phyloP scores from a whole-genome alignment of 2,797 vertebrate species.

The Saxicola maurus region DNA sequence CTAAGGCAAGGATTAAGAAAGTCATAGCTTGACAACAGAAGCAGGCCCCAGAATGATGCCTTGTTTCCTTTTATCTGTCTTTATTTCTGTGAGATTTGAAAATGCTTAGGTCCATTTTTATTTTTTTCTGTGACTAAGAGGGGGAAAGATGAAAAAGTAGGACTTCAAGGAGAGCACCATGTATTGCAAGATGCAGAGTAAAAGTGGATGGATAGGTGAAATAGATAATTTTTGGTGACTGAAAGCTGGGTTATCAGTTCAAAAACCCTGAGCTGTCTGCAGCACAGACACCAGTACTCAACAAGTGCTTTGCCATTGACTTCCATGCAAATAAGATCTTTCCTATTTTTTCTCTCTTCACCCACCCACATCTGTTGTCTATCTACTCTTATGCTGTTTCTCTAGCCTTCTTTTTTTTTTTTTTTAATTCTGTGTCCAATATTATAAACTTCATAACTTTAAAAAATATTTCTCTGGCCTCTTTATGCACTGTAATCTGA shows the following conservation, averaged over 20 bases:
- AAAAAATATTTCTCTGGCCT: slow-evolving; percentile 31
- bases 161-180: background rate
- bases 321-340: background rate
- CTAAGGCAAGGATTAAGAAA: background rate
- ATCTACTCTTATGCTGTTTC: slow-evolving; percentile 41
- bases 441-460: slow-evolving; percentile 43
- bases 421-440: slow-evolving; percentile 51
- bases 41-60: background rate
- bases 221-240: background rate
- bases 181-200: background rate
- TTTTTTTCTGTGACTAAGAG: background rate
- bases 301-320: background rate
- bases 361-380: slow-evolving; percentile 54
- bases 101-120: background rate
- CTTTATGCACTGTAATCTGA: slow-evolving; percentile 41
- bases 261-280: background rate
- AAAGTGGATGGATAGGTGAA: background rate
- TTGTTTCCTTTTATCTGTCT: background rate
- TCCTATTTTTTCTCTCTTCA: slow-evolving; percentile 23
- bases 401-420: background rate
- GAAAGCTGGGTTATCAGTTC: background rate
- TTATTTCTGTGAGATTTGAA: background rate
- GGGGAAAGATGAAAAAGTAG: background rate
- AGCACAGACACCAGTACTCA: background rate
- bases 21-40: background rate